Evolutionary conservation across 2,888 invertebrate genomes (phyloP), one percentile per base, ranked within the genome.

Genomic region (Hipparchia sbordonii): DNA sequence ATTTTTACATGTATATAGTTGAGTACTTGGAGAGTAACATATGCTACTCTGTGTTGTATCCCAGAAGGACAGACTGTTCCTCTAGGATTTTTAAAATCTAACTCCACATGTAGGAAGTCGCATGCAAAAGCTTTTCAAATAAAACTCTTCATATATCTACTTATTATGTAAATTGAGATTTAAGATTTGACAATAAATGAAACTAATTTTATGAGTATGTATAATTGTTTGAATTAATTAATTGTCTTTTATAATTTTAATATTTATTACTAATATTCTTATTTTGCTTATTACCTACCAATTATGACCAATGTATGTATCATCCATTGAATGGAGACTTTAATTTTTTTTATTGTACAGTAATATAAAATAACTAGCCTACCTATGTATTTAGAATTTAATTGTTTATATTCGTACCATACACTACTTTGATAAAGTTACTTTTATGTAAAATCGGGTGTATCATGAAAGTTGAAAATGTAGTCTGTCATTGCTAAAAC

Each of bases 151-250:
- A 39, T 39, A 39, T 39, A 39, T 23, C 23, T 23, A 23, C 23
- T 6, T 46, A 46, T 6, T 4, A 48, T 48, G 48, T 48, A 48
- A 48, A 48, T 48, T 48, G 48, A n/a, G n/a, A 10, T 54, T 57
- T 23, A 13, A 57, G 23, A 13, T 8, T 62, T 62, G 62, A 62
- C 62, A 62, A 62, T 62, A 62, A 62, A 62, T 62, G 13, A 62
- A 62, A 8, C 5, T 5, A 57, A 59, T 23, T 23, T 33, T 48
- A 8, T 63, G 45, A 60, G 23, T 23, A 23, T 23, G 23, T 23
- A 23, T 23, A 23, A 23, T 23, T 23, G 23, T 23, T 23, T 23
- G 23, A 23, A 23, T 23, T 23, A 23, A 23, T 23, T 23, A 23
- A 23, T 23, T 23, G 23, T 39, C 9, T 33, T 57, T 13, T 13